Evolutionary conservation across 1,140 invertebrate species (phyloP).

Genomic region (Heliconius eleuchia): DNA sequence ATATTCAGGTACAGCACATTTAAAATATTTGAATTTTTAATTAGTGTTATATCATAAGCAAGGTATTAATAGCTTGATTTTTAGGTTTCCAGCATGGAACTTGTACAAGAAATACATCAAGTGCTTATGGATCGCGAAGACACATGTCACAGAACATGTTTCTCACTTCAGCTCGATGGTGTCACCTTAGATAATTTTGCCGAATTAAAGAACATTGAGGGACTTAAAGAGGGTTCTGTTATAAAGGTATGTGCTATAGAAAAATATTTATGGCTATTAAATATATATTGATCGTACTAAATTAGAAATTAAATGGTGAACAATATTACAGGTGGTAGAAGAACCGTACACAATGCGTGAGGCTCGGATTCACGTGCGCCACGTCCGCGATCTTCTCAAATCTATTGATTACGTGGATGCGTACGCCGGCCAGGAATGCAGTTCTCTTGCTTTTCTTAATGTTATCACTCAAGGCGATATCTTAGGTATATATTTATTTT

Average conservation of each 20-base stretch:
- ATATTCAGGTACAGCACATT: conserved; percentile 88
- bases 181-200: conserved; percentile 98
- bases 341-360: conserved; percentile 99
- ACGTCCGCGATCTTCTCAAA: conserved; percentile 97
- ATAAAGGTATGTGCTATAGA: conserved; percentile 87
- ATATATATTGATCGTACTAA: neutral
- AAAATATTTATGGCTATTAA: neutral
- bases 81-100: conserved; percentile 97
- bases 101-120: conserved; percentile 99
- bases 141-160: conserved; percentile 98
- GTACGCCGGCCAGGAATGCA: conserved; percentile 97
- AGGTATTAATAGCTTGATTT: conserved; percentile 5
- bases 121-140: conserved; percentile 98
- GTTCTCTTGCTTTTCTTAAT: conserved; percentile 97
- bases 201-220: conserved; percentile 97
- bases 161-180: conserved; percentile 97
- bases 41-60: neutral
- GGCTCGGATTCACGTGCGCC: conserved; percentile 97
- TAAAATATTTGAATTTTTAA: neutral
- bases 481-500: conserved; percentile 72
- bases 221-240: conserved; percentile 95
- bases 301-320: neutral
- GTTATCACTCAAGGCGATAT: conserved; percentile 95
- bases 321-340: conserved; percentile 87
- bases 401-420: conserved; percentile 96